A percentile compares a stretch with the other conserved stretches of the same genome.
Conservation (phyloP, 2,113 vertebrate genomes). For the Anhinga rufa region DNA sequence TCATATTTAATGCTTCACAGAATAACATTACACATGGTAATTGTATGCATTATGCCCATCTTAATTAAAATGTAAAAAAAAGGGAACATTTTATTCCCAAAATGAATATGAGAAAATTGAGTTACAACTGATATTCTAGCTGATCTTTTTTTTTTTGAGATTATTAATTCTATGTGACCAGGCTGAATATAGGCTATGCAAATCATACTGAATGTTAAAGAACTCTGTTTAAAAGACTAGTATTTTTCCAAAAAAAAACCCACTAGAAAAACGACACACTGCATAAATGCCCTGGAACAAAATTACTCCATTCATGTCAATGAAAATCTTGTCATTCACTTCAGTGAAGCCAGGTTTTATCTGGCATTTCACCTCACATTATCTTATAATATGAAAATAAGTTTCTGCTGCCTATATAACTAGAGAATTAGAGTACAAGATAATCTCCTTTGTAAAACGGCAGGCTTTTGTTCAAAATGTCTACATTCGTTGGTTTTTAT, state of each 20-base stretch:
- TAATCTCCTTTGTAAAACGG: constrained; percentile 37
- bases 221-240: background rate
- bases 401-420: constrained; percentile 21
- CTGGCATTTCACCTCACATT: constrained; percentile 36
- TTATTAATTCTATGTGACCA: background rate
- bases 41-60: background rate
- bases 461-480: constrained; percentile 52
- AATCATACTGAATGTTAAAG: background rate
- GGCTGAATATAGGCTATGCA: background rate
- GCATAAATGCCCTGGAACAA: background rate
- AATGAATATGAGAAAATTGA: background rate
- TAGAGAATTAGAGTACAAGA: constrained; percentile 12
- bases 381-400: constrained; percentile 52
- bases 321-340: background rate
- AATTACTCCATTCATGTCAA: background rate
- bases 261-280: background rate
- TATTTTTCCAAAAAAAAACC: background rate
- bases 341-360: constrained; percentile 3
- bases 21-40: background rate
- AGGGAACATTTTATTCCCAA: background rate
- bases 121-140: background rate
- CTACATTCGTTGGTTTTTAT: constrained; percentile 57
- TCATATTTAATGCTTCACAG: background rate
- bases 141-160: background rate
- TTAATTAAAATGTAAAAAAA: background rate